A percentile compares a stretch with the other conserved stretches of the same genome.
phyloP scores from a whole-genome alignment of 2,888 invertebrate species.

The Drymonia ruficornis region DNA sequence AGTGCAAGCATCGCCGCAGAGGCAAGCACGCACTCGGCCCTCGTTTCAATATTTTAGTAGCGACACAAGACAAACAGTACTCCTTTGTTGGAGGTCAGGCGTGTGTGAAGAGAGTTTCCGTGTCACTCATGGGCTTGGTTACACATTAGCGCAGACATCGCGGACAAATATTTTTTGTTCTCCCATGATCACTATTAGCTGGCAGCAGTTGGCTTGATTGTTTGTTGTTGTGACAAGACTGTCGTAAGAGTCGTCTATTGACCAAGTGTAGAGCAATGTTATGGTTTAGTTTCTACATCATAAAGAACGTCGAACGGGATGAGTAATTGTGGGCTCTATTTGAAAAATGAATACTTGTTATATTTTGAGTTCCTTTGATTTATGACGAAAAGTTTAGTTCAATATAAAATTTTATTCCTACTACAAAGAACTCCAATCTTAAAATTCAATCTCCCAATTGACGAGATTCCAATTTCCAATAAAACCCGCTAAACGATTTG shows the following conservation, averaged over 20 bases:
- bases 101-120: slow-evolving; percentile 83
- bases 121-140: slow-evolving; percentile 76
- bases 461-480: not conserved
- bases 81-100: slow-evolving; percentile 82
- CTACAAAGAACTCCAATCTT: not conserved
- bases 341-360: not conserved
- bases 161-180: slow-evolving; percentile 79
- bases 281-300: not conserved
- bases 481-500: not conserved
- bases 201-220: slow-evolving; percentile 59
- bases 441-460: not conserved
- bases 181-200: slow-evolving; percentile 70
- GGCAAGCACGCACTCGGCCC: slow-evolving; percentile 69
- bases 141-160: slow-evolving; percentile 74
- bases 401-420: too few species aligned
- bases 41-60: slow-evolving; percentile 84
- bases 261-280: slow-evolving; percentile 2
- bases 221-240: slow-evolving; percentile 54
- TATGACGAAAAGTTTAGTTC: too few species aligned
- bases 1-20: slow-evolving; percentile 58
- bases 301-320: too few species aligned
- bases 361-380: too few species aligned
- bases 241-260: not conserved
- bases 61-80: slow-evolving; percentile 78
- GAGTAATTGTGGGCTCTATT: too few species aligned